A percentile compares a stretch with the other conserved stretches of the same genome.
These are phyloP conservation scores for Diadegma fenestrale DNA, from an alignment of 2,888 invertebrate genomes.

Conservation along the genomic window DNA sequence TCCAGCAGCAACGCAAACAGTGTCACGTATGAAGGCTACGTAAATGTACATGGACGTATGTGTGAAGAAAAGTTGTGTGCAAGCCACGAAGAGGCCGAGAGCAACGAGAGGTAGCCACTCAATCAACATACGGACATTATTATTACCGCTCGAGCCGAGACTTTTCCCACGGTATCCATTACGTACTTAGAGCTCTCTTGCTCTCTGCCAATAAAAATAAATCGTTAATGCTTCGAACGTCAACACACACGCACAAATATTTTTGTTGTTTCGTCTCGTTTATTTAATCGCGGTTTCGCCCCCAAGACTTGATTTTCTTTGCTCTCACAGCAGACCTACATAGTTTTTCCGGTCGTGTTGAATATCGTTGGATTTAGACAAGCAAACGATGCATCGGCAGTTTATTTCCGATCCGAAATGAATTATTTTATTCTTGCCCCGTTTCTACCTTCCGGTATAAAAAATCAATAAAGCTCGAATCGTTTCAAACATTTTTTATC, in stretches of 20 bases:
- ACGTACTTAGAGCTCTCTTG: constrained; percentile 66
- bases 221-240: constrained; percentile 26
- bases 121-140: constrained; percentile 29
- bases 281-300: background rate
- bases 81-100: constrained; percentile 25
- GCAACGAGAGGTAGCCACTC: constrained; percentile 30
- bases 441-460: too few relatives aligned
- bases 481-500: too few relatives aligned
- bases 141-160: constrained; percentile 31
- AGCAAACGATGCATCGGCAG: background rate
- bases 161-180: constrained; percentile 76
- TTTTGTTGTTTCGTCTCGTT: background rate
- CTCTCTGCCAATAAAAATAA: background rate
- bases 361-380: background rate
- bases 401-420: background rate
- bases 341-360: background rate
- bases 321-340: too few relatives aligned
- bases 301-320: background rate
- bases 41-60: background rate
- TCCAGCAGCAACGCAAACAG: constrained; percentile 7
- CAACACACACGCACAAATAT: constrained; percentile 14
- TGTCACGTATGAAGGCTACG: constrained; percentile 23
- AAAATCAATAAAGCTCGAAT: too few relatives aligned
- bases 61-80: constrained; percentile 24
- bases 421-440: too few relatives aligned